These are phyloP conservation scores for Lypha dubia DNA, from an alignment of 2,888 invertebrate genomes.

Conservation along the genomic window DNA sequence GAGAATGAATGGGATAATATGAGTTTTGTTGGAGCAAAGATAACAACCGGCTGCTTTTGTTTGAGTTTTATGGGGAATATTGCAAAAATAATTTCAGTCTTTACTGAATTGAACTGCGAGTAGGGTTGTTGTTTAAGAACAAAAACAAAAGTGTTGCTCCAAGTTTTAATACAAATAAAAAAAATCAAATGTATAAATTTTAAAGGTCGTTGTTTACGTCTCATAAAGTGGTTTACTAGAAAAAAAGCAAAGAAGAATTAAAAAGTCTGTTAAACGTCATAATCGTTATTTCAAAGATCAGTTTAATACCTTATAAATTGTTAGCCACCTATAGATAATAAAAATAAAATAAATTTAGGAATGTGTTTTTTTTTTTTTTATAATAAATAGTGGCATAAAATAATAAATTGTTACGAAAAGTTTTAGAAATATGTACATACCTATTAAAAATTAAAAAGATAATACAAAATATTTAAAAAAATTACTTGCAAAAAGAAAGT, in stretches of 20 bases:
- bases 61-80: conserved; percentile 64
- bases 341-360: background rate
- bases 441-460: background rate
- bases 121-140: conserved; percentile 76
- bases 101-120: conserved; percentile 79
- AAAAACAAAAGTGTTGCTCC: conserved; percentile 73
- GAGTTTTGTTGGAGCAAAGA: conserved; percentile 51
- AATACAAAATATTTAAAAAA: background rate
- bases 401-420: too few relatives aligned
- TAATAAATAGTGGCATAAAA: background rate
- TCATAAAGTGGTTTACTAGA: conserved; percentile 54
- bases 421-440: background rate
- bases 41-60: conserved; percentile 69
- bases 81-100: conserved; percentile 76
- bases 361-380: background rate
- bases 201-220: conserved; percentile 71
- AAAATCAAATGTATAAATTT: conserved; percentile 44
- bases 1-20: conserved; percentile 24
- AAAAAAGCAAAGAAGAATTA: too few relatives aligned
- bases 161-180: conserved; percentile 66
- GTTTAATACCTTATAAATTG: conserved; percentile 27
- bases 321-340: background rate
- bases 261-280: conserved; percentile 54
- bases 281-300: conserved; percentile 52
- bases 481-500: conserved; percentile 35